Conservation (phyloP, 2,888 invertebrate genomes). For the Steinernema hermaphroditum region DNA sequence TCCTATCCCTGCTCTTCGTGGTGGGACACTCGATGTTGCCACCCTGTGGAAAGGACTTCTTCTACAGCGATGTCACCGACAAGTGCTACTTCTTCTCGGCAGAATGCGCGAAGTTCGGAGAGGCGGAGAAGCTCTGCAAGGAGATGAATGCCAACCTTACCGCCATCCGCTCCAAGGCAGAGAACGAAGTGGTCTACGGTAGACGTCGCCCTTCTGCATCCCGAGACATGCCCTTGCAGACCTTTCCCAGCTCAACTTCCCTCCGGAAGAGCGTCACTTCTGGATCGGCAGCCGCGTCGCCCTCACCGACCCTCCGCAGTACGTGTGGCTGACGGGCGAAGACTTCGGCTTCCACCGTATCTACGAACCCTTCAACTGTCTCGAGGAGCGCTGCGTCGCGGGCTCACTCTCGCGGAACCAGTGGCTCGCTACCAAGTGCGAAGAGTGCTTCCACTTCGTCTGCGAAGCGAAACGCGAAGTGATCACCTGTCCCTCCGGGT, state of each 20-base stretch:
- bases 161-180: neutral
- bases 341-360: conserved; percentile 18
- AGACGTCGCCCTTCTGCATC: neutral
- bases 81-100: conserved; percentile 16
- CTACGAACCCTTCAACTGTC: conserved; percentile 10
- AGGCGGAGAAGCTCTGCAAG: neutral
- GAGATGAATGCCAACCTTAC: conserved; percentile 16
- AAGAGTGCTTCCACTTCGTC: conserved; percentile 14
- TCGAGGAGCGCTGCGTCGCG: conserved; percentile 4
- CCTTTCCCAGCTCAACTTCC: conserved; percentile 16
- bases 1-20: neutral
- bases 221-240: neutral
- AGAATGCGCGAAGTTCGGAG: conserved; percentile 4
- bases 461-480: conserved; percentile 20
- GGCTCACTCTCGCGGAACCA: conserved; percentile 10
- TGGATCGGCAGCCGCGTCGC: conserved; percentile 9
- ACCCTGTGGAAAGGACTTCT: conserved; percentile 13
- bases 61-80: conserved; percentile 1
- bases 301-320: conserved; percentile 16
- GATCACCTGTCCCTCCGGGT: conserved; percentile 5
- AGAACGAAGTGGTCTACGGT: neutral
- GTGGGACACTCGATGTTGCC: neutral
- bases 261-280: conserved; percentile 11
- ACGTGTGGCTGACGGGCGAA: conserved; percentile 27
- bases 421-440: conserved; percentile 7